Conservation (phyloP, 2,113 vertebrate genomes). For the Tichodroma muraria region DNA sequence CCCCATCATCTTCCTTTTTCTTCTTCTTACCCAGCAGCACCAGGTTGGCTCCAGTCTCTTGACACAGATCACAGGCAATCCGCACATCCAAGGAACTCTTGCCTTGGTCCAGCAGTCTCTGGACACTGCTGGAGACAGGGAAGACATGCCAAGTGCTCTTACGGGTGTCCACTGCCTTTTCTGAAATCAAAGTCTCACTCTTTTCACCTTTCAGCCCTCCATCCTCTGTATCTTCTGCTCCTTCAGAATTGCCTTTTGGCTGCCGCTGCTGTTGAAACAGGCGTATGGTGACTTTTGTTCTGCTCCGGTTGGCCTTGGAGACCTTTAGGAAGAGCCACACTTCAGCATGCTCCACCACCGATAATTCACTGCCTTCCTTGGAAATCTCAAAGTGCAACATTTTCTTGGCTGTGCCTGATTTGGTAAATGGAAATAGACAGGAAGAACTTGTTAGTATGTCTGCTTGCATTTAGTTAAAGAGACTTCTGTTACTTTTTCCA, state of each 20-base stretch:
- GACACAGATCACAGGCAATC: conserved; percentile 86
- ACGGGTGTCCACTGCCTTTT: conserved; percentile 89
- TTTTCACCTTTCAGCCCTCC: conserved; percentile 59
- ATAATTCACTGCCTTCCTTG: conserved; percentile 85
- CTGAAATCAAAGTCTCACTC: conserved; percentile 76
- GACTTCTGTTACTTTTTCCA: background rate
- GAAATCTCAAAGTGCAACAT: conserved; percentile 89
- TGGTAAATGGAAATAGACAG: conserved; percentile 55
- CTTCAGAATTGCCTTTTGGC: conserved; percentile 53
- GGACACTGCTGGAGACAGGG: conserved; percentile 81
- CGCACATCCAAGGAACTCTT: conserved; percentile 76
- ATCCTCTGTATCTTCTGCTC: conserved; percentile 66
- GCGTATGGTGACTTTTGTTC: conserved; percentile 85
- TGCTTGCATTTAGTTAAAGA: background rate
- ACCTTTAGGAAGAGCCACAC: conserved; percentile 94
- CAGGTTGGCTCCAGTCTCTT: conserved; percentile 80
- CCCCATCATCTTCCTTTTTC: conserved; percentile 78
- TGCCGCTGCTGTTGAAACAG: conserved; percentile 79
- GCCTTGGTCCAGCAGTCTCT: conserved; percentile 77
- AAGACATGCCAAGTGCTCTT: conserved; percentile 97
- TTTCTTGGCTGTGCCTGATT: conserved; percentile 81
- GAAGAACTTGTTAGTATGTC: conserved; percentile 45
- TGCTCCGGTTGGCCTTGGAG: conserved; percentile 88
- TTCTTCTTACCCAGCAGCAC: conserved; percentile 79
- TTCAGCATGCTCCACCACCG: conserved; percentile 89